Evolutionary conservation across 2,797 vertebrate genomes (phyloP).

Genomic region (Acanthurus leucopareius): DNA sequence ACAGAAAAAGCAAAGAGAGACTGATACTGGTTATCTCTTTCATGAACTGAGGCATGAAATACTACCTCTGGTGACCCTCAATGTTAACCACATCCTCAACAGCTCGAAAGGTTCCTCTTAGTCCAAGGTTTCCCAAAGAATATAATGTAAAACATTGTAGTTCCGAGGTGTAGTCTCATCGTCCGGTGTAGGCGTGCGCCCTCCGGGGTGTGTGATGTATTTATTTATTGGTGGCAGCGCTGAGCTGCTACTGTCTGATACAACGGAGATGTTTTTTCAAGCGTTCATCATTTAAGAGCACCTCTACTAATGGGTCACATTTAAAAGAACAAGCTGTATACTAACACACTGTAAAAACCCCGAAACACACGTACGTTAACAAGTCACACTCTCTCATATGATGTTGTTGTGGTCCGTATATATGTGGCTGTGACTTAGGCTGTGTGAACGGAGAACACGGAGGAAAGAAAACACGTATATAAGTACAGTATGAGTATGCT

Average conservation of each 20-base stretch:
- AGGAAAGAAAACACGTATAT: constrained; percentile 14
- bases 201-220: constrained; percentile 77
- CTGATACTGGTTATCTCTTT: constrained; percentile 53
- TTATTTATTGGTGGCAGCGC: constrained; percentile 84
- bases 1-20: constrained; percentile 38
- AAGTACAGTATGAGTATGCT: constrained; percentile 52
- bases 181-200: constrained; percentile 68
- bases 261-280: constrained; percentile 52
- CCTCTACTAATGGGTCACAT: constrained; percentile 55
- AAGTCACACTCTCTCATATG: constrained; percentile 45
- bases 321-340: constrained; percentile 52
- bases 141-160: constrained; percentile 51
- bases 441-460: constrained; percentile 56
- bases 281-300: constrained; percentile 64
- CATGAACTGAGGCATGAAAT: constrained; percentile 74
- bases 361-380: constrained; percentile 30
- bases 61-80: constrained; percentile 79
- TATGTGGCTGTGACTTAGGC: constrained; percentile 47
- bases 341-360: constrained; percentile 45
- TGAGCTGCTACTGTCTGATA: constrained; percentile 64
- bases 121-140: constrained; percentile 49
- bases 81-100: constrained; percentile 46
- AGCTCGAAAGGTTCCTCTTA: constrained; percentile 35
- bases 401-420: constrained; percentile 20
- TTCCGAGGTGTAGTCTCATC: constrained; percentile 50